Base-by-base conservation (phyloP, 64 coral and sea anemone species). In the Pocillopora damicornis region DNA sequence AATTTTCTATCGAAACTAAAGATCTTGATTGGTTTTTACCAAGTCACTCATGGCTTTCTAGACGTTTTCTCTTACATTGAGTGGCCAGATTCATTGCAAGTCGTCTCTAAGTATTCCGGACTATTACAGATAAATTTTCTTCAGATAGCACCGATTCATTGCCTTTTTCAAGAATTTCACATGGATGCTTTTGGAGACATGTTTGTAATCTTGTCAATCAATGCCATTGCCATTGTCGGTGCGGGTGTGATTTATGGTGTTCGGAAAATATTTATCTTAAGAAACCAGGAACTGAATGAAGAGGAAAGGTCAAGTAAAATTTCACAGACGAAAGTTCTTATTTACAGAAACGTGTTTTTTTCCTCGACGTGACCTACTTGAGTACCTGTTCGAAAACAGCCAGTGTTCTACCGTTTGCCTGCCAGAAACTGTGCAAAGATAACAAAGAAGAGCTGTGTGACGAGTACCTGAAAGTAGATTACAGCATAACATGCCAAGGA, bases 121-220 rank as follows among this genome's bases (percentile, higher is more conserved):
- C 15, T 83, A 13, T 51, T 90, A n/a, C 89, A 90, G 56, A 78
- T 90, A 1, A 90, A 84, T 35, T 16, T 90, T 9, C 68, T 90
- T 7, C 59, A 90, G 65, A 90, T 90, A 30, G 79, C 89, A 2
- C 89, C 89, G 12, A 61, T 90, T 38, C 58, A 60, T 34, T 90
- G 89, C 67, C 14, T 90, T 30, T 36, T 63, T 37, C 66, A 78
- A n/a, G 18, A 63, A 26, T 30, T 89, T 30, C 76, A 90, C 23
- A 35, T 77, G 12, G 58, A 90, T 75, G 79, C 80, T 42, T 82
- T 83, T 85, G 58, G 56, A 10, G 14, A 80, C 67, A 58, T 90
- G 89, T 66, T 59, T 45, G 75, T 67, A 6, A 20, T 81, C n/a
- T 60, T 90, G 14, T 59, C 79, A 3, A 15, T 90, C 18, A 90